These are phyloP conservation scores for Diabrotica virgifera DNA, from an alignment of 1,140 invertebrate species.

Conservation along the genomic window DNA sequence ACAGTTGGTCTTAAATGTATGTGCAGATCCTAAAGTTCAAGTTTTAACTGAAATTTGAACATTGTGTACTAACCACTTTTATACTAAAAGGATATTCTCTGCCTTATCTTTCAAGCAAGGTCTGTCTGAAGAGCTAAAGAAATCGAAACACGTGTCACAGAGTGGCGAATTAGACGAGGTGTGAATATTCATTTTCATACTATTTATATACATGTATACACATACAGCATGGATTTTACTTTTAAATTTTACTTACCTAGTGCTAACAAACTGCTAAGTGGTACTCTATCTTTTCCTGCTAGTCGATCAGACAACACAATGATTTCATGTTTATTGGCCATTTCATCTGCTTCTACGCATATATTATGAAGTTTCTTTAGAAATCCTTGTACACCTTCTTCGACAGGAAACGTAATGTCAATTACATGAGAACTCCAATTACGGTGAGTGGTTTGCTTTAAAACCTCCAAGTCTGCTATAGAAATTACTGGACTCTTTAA, in stretches of 20 bases:
- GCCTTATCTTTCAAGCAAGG: too few relatives aligned
- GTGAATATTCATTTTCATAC: too few relatives aligned
- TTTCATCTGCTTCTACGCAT: conserved; percentile 76
- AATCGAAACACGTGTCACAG: too few relatives aligned
- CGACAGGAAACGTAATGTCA: conserved; percentile 82
- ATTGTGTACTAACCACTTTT: too few relatives aligned
- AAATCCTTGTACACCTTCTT: conserved; percentile 70
- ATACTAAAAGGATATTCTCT: too few relatives aligned
- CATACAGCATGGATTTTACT: too few relatives aligned
- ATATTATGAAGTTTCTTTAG: conserved; percentile 75
- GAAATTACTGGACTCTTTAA: conserved; percentile 93
- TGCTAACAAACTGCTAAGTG: conserved; percentile 81
- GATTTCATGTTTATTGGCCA: conserved; percentile 82
- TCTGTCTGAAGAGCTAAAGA: too few relatives aligned
- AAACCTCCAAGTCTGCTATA: conserved; percentile 81
- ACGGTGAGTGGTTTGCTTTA: conserved; percentile 80
- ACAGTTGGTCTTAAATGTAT: too few relatives aligned
- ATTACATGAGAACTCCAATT: conserved; percentile 90
- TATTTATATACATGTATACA: too few relatives aligned
- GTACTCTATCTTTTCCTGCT: conserved; percentile 68
- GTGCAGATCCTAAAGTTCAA: too few relatives aligned
- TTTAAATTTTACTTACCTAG: conserved; percentile 55
- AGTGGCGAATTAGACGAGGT: too few relatives aligned
- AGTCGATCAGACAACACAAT: conserved; percentile 82
- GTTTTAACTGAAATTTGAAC: too few relatives aligned